Conservation (phyloP, 1,140 invertebrate species). For the Drosophila kepulauana region DNA sequence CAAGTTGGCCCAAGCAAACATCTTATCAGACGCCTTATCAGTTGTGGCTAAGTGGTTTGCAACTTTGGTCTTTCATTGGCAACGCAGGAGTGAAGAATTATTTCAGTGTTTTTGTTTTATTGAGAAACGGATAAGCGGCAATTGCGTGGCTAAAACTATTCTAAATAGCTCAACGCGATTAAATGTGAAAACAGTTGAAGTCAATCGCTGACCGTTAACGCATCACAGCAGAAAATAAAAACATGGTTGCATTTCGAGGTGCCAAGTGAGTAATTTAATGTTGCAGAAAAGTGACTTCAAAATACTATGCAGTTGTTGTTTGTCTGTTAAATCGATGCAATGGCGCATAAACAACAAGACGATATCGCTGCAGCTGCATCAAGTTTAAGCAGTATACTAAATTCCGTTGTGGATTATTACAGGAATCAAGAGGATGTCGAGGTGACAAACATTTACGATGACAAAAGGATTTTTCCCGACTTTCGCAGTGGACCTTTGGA, state of each 20-base stretch:
- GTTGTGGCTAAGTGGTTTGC: constrained; percentile 23
- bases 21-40: constrained; percentile 45
- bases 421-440: constrained; percentile 36
- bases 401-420: constrained; percentile 44
- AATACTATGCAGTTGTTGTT: constrained; percentile 7
- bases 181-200: constrained; percentile 39
- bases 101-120: constrained; percentile 20
- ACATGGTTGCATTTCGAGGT: constrained; percentile 55
- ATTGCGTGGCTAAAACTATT: constrained; percentile 8
- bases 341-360: constrained; percentile 23
- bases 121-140: constrained; percentile 45
- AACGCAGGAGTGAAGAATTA: neutral
- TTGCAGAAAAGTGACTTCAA: constrained; percentile 13
- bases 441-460: constrained; percentile 64
- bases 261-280: constrained; percentile 52
- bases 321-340: constrained; percentile 13
- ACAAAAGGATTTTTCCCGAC: constrained; percentile 86
- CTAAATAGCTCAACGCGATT: constrained; percentile 27
- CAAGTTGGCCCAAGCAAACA: constrained; percentile 13
- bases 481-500: constrained; percentile 91
- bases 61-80: neutral
- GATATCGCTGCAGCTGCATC: constrained; percentile 16
- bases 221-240: constrained; percentile 10
- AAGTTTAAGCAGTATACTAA: constrained; percentile 10
- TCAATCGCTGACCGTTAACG: constrained; percentile 41